Evolutionary conservation across 2,888 invertebrate genomes (phyloP).

Genomic region (Creontiades dilutus): DNA sequence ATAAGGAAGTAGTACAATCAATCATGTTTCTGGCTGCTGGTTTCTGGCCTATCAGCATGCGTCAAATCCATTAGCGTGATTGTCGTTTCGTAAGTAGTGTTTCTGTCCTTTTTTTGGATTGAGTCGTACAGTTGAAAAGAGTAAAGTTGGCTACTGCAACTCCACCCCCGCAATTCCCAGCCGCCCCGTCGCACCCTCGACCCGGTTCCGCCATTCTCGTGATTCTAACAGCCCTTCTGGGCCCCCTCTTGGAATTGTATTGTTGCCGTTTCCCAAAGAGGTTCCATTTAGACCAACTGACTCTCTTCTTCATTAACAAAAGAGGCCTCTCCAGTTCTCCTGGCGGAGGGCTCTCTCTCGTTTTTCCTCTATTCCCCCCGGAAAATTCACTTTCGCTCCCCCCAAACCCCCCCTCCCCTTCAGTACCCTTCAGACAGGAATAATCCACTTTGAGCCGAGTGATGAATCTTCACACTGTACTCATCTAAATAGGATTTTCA

Average conservation of each 20-base stretch:
- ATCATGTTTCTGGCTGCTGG: too few species aligned
- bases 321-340: slow-evolving; percentile 34
- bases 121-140: not conserved
- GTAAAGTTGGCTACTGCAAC: slow-evolving; percentile 33
- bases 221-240: slow-evolving; percentile 54
- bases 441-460: slow-evolving; percentile 69
- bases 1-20: too few species aligned
- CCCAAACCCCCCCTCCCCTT: not conserved
- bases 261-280: slow-evolving; percentile 66
- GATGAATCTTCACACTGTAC: slow-evolving; percentile 71
- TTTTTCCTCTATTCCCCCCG: slow-evolving; percentile 1
- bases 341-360: slow-evolving; percentile 1
- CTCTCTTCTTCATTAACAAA: slow-evolving; percentile 70
- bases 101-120: not conserved
- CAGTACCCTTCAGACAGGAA: slow-evolving; percentile 42
- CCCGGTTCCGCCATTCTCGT: slow-evolving; percentile 14
- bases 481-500: slow-evolving; percentile 70
- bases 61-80: not conserved
- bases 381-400: slow-evolving; percentile 53
- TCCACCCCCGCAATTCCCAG: not conserved
- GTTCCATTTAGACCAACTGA: slow-evolving; percentile 67
- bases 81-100: not conserved
- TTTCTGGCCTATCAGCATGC: too few species aligned
- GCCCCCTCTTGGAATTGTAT: slow-evolving; percentile 49
- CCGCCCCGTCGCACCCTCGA: not conserved